phyloP scores from a whole-genome alignment of 2,888 invertebrate species.

The Oscheius sp. region DNA sequence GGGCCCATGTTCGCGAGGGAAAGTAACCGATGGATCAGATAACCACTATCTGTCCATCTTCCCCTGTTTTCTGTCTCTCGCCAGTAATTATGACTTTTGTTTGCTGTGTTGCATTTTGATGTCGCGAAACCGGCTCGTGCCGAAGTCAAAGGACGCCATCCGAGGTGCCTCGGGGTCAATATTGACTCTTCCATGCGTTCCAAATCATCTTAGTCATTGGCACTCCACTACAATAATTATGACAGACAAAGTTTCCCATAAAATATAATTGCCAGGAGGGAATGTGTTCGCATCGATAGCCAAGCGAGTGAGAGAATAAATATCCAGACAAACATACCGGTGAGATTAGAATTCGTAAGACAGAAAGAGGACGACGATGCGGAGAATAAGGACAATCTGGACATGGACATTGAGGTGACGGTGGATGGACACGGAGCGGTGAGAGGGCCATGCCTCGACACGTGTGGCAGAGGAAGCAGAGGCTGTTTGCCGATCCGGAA shows the following conservation, averaged over 20 bases:
- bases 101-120: neutral
- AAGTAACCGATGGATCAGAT: constrained; percentile 9
- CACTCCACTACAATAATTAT: neutral
- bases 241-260: too few relatives aligned
- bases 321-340: constrained; percentile 20
- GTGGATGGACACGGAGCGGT: constrained; percentile 16
- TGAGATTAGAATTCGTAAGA: constrained; percentile 46
- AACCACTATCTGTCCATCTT: neutral
- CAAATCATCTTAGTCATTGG: constrained; percentile 4
- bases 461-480: constrained; percentile 18
- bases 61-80: neutral
- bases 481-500: constrained; percentile 34
- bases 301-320: too few relatives aligned
- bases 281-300: too few relatives aligned
- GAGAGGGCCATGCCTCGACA: constrained; percentile 29
- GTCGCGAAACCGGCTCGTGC: neutral
- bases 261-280: too few relatives aligned
- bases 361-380: constrained; percentile 40
- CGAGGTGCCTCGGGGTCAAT: constrained; percentile 30
- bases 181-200: constrained; percentile 31
- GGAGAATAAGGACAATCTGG: constrained; percentile 47
- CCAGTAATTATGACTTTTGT: neutral
- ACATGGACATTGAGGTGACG: constrained; percentile 29
- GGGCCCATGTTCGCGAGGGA: neutral
- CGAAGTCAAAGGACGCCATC: constrained; percentile 24